These are phyloP conservation scores for Nyctibius bracteatus DNA, from an alignment of 2,113 vertebrate genomes.

Conservation along the genomic window DNA sequence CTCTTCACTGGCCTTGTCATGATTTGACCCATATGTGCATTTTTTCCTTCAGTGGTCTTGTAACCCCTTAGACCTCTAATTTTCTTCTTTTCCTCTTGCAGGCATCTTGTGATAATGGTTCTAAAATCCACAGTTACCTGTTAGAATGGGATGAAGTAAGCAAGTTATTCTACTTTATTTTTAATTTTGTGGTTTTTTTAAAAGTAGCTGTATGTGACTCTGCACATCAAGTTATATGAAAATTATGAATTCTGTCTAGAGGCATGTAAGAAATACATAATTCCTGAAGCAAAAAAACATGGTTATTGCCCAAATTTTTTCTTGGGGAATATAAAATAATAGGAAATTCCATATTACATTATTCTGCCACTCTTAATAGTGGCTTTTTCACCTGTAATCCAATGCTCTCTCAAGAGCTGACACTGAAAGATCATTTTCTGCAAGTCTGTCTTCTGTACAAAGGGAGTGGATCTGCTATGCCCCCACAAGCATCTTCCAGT, in stretches of 20 bases:
- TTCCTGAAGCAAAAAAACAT: not conserved
- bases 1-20: not conserved
- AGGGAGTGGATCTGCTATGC: not conserved
- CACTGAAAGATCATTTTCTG: not conserved
- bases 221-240: not conserved
- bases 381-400: not conserved
- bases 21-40: not conserved
- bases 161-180: slow-evolving; percentile 7
- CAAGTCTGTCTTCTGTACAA: not conserved
- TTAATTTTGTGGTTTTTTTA: not conserved
- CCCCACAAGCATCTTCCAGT: not conserved
- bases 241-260: not conserved
- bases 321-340: not conserved
- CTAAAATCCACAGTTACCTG: slow-evolving; percentile 92
- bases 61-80: slow-evolving; percentile 7
- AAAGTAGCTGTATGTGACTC: not conserved
- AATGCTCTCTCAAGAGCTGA: not conserved
- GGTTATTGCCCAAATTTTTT: not conserved
- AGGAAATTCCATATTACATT: not conserved
- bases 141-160: slow-evolving; percentile 97
- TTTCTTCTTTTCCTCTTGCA: slow-evolving; percentile 64
- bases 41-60: not conserved
- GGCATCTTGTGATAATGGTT: slow-evolving; percentile 95
- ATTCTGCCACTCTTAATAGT: not conserved
- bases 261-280: not conserved